These are phyloP conservation scores for Microdon myrmicae DNA, from an alignment of 2,888 invertebrate genomes.

Conservation along the genomic window DNA sequence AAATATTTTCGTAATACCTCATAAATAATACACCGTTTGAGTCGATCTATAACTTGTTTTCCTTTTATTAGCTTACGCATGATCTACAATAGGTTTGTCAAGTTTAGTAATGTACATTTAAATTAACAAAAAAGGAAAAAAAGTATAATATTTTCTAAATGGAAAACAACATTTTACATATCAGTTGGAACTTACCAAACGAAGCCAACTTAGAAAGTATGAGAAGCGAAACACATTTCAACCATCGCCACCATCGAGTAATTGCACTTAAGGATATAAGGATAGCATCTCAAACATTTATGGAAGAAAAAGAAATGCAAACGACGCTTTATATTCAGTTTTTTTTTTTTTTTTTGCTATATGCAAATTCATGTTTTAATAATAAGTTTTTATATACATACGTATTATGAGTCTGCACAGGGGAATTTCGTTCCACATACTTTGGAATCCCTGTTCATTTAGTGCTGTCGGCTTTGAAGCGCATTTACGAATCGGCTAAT, in stretches of 20 bases:
- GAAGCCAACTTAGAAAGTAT: conserved; percentile 47
- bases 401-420: conserved; percentile 28
- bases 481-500: conserved; percentile 45
- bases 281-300: conserved; percentile 26
- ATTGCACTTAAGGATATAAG: conserved; percentile 18
- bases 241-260: conserved; percentile 39
- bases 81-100: too few species aligned
- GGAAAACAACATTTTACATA: conserved; percentile 41
- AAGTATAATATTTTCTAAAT: too few species aligned
- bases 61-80: too few species aligned
- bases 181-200: conserved; percentile 47
- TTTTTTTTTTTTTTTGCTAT: conserved; percentile 9
- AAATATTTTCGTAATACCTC: too few species aligned
- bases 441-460: conserved; percentile 35
- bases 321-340: conserved; percentile 17
- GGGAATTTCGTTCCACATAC: conserved; percentile 28
- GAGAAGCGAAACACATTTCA: conserved; percentile 37
- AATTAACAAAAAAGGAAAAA: too few species aligned
- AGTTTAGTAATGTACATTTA: too few species aligned
- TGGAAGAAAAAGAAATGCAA: conserved; percentile 24
- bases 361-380: conserved; percentile 5
- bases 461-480: conserved; percentile 35
- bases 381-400: conserved; percentile 18
- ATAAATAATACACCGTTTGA: too few species aligned
- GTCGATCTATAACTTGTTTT: too few species aligned